Conservation (phyloP, 2,888 invertebrate genomes). For the Drosophila tanythrix region DNA sequence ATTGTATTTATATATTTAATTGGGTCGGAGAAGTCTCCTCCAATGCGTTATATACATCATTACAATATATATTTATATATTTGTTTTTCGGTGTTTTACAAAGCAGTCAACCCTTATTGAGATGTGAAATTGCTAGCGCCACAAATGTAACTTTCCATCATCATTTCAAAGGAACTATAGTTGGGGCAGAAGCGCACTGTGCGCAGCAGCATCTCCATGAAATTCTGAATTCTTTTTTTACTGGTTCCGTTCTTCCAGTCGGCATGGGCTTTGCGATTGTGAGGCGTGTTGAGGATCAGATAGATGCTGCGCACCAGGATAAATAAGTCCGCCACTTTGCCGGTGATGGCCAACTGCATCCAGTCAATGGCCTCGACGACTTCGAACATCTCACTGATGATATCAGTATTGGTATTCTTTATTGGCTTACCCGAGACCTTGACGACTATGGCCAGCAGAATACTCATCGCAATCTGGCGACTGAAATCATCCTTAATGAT, state of each 20-base stretch:
- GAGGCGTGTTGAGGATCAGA: constrained; percentile 39
- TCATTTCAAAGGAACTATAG: constrained; percentile 50
- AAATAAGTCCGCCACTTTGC: constrained; percentile 44
- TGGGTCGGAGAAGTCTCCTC: background rate
- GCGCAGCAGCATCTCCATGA: constrained; percentile 37
- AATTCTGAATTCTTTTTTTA: constrained; percentile 7
- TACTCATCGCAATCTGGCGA: constrained; percentile 34
- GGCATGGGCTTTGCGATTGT: constrained; percentile 25
- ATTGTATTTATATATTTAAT: background rate
- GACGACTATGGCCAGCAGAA: constrained; percentile 45
- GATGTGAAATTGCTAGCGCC: background rate
- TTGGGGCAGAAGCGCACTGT: constrained; percentile 22
- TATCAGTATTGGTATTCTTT: background rate
- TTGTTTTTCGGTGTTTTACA: too few relatives aligned
- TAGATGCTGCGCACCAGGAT: constrained; percentile 47
- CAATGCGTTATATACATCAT: background rate
- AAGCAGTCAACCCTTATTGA: background rate
- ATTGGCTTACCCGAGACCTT: constrained; percentile 20
- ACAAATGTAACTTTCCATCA: constrained; percentile 33
- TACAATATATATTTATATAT: background rate
- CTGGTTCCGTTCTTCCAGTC: constrained; percentile 36
- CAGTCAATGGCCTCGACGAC: constrained; percentile 53
- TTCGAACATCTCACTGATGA: constrained; percentile 30
- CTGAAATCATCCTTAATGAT: constrained; percentile 21
- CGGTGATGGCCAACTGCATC: constrained; percentile 32